Base-by-base conservation (phyloP, 2,888 invertebrate genomes). In the Hemicrepidius hirtus region DNA sequence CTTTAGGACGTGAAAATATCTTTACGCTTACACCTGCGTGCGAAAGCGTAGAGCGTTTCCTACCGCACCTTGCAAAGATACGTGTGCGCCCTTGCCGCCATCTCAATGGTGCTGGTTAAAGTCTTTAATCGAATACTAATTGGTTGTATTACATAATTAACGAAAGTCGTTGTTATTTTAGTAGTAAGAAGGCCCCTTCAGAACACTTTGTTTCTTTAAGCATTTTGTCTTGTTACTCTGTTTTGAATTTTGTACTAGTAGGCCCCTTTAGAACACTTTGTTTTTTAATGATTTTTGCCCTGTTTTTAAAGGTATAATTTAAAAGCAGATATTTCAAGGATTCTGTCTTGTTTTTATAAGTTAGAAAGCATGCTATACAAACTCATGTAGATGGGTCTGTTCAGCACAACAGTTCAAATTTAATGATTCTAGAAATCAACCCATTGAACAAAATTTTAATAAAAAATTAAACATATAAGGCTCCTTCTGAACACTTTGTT, bases 1-100 rank as follows among this genome's bases (percentile, higher is more conserved):
- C 77, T 76, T 77, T 71, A 66, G 68, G 71, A 78, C 78, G 78
- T 77, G 78, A 24, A 75, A 72, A 70, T 75, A 78, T 78, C 74
- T 67, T 24, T 57, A 32, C 50, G 65, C 49, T 60, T 67, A 66
- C 64, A 71, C 68, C 68, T 74, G 68, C 73, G 50, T 74, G 63
- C 60, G 63, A 64, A 70, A 63, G 49, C 63, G 50, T 50, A 13
- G 35, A 41, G 37, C 46, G 71, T 74, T 41, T 74, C 72, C 68
- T 75, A 75, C 59, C 71, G 65, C 68, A 63, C 70, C 69, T 73
- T 71, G 18, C 78, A 71, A 74, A 74, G 57, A 74, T 78, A 73
- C 75, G 74, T 75, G 74, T 67, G 74, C 73, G 73, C 73, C 73
- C 73, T 69, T 68, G 73, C 69, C 65, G 41, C 50, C 65, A 50